Evolutionary conservation across 2,797 vertebrate species (phyloP).

Genomic region (Peromyscus attwateri): DNA sequence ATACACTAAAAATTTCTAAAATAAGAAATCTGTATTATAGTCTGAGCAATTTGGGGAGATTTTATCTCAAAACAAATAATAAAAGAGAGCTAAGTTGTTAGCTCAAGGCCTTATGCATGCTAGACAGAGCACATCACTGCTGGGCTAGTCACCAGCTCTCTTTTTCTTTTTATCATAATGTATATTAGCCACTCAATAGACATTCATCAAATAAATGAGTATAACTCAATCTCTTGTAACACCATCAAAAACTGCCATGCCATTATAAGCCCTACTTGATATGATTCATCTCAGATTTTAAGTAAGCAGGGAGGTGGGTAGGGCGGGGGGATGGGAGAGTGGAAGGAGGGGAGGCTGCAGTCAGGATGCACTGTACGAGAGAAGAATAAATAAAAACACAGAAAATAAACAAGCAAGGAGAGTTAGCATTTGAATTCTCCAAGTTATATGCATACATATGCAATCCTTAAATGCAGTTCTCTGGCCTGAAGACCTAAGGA

Average conservation of each 20-base stretch:
- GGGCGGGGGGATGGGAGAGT: neutral
- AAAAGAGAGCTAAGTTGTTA: neutral
- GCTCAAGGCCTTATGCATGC: neutral
- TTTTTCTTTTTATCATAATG: neutral
- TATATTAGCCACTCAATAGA: neutral
- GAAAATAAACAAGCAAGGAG: neutral
- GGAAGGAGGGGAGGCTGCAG: neutral
- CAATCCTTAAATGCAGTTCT: neutral
- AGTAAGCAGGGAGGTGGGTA: neutral
- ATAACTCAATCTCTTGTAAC: slow-evolving; percentile 6
- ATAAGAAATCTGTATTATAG: neutral
- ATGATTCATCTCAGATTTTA: neutral
- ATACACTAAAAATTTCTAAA: slow-evolving; percentile 1
- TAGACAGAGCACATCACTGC: neutral
- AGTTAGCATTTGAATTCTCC: slow-evolving; percentile 8
- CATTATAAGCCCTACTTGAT: neutral
- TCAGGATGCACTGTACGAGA: neutral
- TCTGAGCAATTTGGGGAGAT: neutral
- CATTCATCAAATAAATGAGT: neutral
- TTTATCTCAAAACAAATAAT: neutral
- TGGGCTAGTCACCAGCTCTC: neutral
- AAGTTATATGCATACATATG: neutral
- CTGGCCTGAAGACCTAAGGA: neutral
- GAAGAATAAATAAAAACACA: neutral
- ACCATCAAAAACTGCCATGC: neutral